These are phyloP conservation scores for Aeoliscus strigatus DNA, from an alignment of 2,797 vertebrate genomes.

Conservation along the genomic window DNA sequence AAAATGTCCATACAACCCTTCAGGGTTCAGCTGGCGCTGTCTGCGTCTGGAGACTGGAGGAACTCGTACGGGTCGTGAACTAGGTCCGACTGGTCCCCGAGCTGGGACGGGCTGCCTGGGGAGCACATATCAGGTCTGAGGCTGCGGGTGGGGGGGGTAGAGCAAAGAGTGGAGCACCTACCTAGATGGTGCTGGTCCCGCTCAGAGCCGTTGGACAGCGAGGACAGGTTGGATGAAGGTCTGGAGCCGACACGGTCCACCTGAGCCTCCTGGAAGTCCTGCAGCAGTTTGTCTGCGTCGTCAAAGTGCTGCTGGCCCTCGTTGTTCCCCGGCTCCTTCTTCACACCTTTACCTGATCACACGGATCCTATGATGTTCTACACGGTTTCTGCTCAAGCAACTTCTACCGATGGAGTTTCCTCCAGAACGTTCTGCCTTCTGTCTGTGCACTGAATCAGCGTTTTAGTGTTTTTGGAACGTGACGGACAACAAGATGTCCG, in stretches of 20 bases:
- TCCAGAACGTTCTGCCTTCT: no score
- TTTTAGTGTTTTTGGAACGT: no score
- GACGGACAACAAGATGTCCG: no score
- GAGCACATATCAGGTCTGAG: slow-evolving; percentile 14
- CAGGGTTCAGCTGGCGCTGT: slow-evolving; percentile 73
- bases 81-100: slow-evolving; percentile 90
- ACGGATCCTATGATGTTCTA: no score
- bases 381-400: no score
- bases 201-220: slow-evolving; percentile 92
- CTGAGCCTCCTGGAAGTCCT: slow-evolving; percentile 93
- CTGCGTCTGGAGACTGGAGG: slow-evolving; percentile 89
- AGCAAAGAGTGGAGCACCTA: slow-evolving; percentile 35
- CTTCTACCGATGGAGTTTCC: no score
- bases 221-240: slow-evolving; percentile 94
- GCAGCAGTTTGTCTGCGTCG: slow-evolving; percentile 88
- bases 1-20: no score
- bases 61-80: slow-evolving; percentile 95
- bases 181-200: slow-evolving; percentile 93
- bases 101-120: slow-evolving; percentile 89
- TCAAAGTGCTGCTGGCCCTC: slow-evolving; percentile 88
- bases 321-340: slow-evolving; percentile 92
- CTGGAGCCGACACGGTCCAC: slow-evolving; percentile 89
- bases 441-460: no score
- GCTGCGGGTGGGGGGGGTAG: no score
- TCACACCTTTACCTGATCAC: slow-evolving; percentile 81